A percentile compares a stretch with the other conserved stretches of the same genome.
phyloP scores from a whole-genome alignment of 1,140 invertebrate species.

The Pinna nobilis region DNA sequence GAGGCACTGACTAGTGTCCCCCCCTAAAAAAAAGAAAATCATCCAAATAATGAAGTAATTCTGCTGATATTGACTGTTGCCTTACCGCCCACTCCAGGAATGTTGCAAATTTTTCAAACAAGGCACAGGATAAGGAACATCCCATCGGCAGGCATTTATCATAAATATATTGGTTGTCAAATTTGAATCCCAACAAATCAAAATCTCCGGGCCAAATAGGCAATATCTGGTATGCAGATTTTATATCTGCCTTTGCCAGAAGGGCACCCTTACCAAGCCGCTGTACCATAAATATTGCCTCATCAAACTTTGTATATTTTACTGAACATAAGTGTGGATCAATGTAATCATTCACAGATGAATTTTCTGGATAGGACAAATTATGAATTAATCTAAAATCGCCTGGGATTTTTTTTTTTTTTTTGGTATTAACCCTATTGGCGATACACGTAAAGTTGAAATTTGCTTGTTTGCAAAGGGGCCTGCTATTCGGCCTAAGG shows the following conservation, averaged over 20 bases:
- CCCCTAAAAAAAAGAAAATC: constrained; percentile 36
- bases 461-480: too few relatives aligned
- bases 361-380: too few relatives aligned
- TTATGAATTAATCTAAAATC: too few relatives aligned
- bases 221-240: constrained; percentile 23
- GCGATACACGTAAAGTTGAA: too few relatives aligned
- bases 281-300: neutral
- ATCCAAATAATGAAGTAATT: constrained; percentile 25
- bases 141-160: constrained; percentile 41
- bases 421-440: too few relatives aligned
- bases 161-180: constrained; percentile 25
- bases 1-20: too few relatives aligned
- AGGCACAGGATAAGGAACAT: constrained; percentile 12
- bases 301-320: neutral
- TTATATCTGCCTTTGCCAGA: too few relatives aligned
- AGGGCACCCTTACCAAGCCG: too few relatives aligned
- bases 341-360: too few relatives aligned
- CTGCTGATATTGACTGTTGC: neutral
- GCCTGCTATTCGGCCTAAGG: neutral
- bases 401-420: too few relatives aligned
- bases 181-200: constrained; percentile 34
- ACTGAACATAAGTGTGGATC: neutral
- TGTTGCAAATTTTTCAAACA: constrained; percentile 42
- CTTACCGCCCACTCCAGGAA: constrained; percentile 30
- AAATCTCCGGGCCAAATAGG: constrained; percentile 30